Conservation (phyloP, 2,888 invertebrate genomes). For the Bugula neritina region DNA sequence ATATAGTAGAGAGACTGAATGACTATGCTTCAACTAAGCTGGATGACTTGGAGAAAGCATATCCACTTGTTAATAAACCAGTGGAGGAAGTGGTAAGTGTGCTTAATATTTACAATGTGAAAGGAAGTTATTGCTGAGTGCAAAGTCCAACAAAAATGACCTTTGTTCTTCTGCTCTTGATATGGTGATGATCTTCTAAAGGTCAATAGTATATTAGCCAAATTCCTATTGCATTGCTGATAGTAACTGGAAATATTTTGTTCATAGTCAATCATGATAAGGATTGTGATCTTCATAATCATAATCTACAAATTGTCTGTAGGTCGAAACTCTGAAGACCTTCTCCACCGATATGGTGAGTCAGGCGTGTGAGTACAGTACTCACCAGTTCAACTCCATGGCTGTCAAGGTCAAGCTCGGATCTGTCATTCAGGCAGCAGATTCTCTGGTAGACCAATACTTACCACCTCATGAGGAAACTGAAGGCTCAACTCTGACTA, state of each 20-base stretch:
- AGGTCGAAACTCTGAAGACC: conserved; percentile 14
- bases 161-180: too few relatives aligned
- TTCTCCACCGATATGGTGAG: background rate
- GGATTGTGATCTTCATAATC: too few relatives aligned
- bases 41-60: conserved; percentile 74
- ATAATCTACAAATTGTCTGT: too few relatives aligned
- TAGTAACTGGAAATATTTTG: too few relatives aligned
- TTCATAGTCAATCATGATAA: too few relatives aligned
- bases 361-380: background rate
- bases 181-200: too few relatives aligned
- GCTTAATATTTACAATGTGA: too few relatives aligned
- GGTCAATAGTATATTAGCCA: too few relatives aligned
- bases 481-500: background rate
- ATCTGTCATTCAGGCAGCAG: background rate
- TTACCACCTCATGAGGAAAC: background rate
- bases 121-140: too few relatives aligned
- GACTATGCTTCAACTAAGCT: conserved; percentile 72
- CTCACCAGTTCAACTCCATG: background rate
- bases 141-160: too few relatives aligned
- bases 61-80: conserved; percentile 75
- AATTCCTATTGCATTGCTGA: too few relatives aligned
- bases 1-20: conserved; percentile 36
- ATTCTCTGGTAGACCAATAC: background rate
- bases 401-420: background rate
- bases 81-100: conserved; percentile 67